Conservation (phyloP, 2,113 vertebrate species). For the Hylia prasina region DNA sequence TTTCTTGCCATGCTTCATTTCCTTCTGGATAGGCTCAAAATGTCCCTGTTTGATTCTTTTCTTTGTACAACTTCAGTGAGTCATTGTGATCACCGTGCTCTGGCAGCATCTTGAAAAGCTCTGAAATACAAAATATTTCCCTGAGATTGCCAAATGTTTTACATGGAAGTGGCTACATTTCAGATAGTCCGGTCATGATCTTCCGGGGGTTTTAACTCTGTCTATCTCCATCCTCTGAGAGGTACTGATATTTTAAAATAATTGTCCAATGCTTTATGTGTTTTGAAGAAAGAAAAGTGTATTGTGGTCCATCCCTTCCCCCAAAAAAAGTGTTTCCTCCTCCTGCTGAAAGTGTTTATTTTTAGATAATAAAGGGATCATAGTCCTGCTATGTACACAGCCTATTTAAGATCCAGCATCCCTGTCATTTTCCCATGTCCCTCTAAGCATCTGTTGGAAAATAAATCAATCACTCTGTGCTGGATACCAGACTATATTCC, state of each 20-base stretch:
- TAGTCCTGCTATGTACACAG: background rate
- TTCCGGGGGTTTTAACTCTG: background rate
- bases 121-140: background rate
- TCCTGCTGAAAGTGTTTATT: background rate
- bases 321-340: background rate
- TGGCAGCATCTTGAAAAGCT: slow-evolving; percentile 21
- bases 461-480: background rate
- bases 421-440: background rate
- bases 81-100: slow-evolving; percentile 40
- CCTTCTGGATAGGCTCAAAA: slow-evolving; percentile 48
- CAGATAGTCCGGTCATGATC: background rate
- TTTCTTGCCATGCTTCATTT: slow-evolving; percentile 47
- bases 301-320: background rate
- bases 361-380: background rate
- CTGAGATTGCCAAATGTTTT: slow-evolving; percentile 13
- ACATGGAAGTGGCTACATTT: background rate
- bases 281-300: background rate
- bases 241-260: background rate
- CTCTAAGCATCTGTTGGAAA: background rate
- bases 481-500: background rate
- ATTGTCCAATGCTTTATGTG: background rate
- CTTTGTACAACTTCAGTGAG: slow-evolving; percentile 40
- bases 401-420: background rate
- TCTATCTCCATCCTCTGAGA: background rate
- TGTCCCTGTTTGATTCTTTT: slow-evolving; percentile 42